These are phyloP conservation scores for Sarcophaga peregrina DNA, from an alignment of 1,140 invertebrate genomes.

Conservation along the genomic window DNA sequence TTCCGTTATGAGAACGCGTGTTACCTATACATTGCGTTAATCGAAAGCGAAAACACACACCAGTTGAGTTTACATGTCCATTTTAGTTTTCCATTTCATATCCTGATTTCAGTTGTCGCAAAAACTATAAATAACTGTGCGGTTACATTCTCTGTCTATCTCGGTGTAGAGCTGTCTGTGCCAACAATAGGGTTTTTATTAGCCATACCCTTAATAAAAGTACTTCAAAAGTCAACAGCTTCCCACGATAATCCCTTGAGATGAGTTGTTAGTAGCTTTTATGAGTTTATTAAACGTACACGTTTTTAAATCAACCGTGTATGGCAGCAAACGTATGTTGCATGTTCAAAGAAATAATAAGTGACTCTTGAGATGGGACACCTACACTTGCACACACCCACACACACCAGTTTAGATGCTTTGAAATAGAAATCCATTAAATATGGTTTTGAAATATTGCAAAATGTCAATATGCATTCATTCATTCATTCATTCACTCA, in stretches of 20 bases:
- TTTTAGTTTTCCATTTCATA: background rate
- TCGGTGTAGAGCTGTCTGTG: conserved; percentile 8
- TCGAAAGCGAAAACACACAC: background rate
- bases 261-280: background rate
- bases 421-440: background rate
- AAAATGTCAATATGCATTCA: background rate
- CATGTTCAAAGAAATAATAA: background rate
- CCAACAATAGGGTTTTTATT: conserved; percentile 3
- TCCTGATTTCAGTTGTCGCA: background rate
- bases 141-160: conserved; percentile 46
- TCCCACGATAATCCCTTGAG: conserved; percentile 18
- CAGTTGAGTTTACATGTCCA: conserved; percentile 57
- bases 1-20: conserved; percentile 1
- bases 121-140: conserved; percentile 60
- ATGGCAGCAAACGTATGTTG: conserved; percentile 21
- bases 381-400: background rate
- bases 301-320: background rate
- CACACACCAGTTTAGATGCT: background rate
- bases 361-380: background rate
- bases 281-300: background rate
- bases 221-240: background rate
- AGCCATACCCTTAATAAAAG: background rate
- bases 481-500: too few relatives aligned
- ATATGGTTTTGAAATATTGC: background rate
- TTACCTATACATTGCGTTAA: background rate